A percentile compares a stretch with the other conserved stretches of the same genome.
These are phyloP conservation scores for Salpingus planirostris DNA, from an alignment of 2,888 invertebrate genomes.

Conservation along the genomic window DNA sequence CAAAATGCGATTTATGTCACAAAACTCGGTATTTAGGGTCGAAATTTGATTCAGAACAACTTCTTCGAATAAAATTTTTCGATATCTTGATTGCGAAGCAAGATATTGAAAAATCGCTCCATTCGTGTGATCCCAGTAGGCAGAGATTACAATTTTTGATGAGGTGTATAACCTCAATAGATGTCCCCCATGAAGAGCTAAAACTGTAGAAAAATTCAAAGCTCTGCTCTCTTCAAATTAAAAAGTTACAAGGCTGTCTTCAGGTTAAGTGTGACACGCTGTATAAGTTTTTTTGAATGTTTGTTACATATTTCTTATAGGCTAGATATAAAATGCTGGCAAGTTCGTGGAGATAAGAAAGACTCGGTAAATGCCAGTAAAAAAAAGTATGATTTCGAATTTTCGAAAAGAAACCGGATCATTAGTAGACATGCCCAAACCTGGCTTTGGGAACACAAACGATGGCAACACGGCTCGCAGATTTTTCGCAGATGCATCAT, in stretches of 20 bases:
- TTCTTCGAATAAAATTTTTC: background rate
- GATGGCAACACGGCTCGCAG: conserved; percentile 22
- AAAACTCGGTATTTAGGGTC: too few species aligned
- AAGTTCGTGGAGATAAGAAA: conserved; percentile 1
- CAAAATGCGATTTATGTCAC: too few species aligned
- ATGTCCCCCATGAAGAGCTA: too few species aligned
- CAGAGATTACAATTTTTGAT: too few species aligned
- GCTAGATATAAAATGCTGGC: conserved; percentile 1
- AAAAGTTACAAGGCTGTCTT: too few species aligned
- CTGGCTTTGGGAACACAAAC: conserved; percentile 21
- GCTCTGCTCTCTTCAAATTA: too few species aligned
- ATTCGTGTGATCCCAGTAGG: too few species aligned
- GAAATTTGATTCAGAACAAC: background rate
- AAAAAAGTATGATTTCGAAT: conserved; percentile 6
- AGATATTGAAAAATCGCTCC: too few species aligned
- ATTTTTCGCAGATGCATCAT: conserved; percentile 20
- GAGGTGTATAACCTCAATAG: too few species aligned
- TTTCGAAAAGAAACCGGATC: conserved; percentile 14
- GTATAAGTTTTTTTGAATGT: conserved; percentile 14
- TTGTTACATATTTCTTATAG: conserved; percentile 3
- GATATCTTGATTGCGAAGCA: too few species aligned
- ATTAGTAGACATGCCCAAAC: conserved; percentile 21
- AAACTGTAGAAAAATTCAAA: too few species aligned
- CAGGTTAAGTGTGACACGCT: conserved; percentile 12
- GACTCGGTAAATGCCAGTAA: background rate